These are phyloP conservation scores for Cynopterus brachyotis DNA, from an alignment of 2,113 vertebrate species.

Conservation along the genomic window DNA sequence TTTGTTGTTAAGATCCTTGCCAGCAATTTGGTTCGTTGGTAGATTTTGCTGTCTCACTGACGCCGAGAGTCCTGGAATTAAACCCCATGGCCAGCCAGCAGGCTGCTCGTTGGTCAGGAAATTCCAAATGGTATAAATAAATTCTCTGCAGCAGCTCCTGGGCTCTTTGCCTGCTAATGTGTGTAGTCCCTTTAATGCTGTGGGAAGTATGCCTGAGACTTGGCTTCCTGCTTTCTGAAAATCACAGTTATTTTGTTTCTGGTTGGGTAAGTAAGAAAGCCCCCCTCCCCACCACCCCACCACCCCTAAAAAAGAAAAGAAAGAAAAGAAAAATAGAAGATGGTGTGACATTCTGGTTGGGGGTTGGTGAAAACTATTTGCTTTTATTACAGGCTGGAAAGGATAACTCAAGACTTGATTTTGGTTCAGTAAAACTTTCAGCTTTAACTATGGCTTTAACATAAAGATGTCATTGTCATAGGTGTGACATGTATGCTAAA, in stretches of 20 bases:
- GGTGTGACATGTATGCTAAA: neutral
- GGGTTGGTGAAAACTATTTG: neutral
- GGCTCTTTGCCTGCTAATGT: constrained; percentile 83
- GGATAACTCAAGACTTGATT: constrained; percentile 5
- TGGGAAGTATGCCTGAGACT: constrained; percentile 77
- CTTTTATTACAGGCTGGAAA: constrained; percentile 3
- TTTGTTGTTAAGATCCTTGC: constrained; percentile 21
- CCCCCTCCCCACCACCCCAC: no score
- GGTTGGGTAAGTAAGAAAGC: constrained; percentile 78
- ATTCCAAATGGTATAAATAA: constrained; percentile 92
- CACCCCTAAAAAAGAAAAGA: no score
- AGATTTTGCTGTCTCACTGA: constrained; percentile 42
- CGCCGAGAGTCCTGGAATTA: constrained; percentile 75
- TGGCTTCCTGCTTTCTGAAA: constrained; percentile 80
- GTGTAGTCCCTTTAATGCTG: constrained; percentile 76
- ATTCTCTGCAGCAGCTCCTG: constrained; percentile 80
- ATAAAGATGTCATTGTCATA: neutral
- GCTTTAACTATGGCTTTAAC: neutral
- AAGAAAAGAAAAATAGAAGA: neutral
- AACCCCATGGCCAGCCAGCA: constrained; percentile 77
- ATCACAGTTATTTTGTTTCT: constrained; percentile 51
- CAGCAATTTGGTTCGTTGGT: neutral
- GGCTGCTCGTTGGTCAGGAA: constrained; percentile 89
- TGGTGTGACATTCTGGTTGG: neutral
- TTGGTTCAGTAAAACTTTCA: constrained; percentile 13